phyloP scores from a whole-genome alignment of 2,888 invertebrate genomes.

The Hybos culiciformis region DNA sequence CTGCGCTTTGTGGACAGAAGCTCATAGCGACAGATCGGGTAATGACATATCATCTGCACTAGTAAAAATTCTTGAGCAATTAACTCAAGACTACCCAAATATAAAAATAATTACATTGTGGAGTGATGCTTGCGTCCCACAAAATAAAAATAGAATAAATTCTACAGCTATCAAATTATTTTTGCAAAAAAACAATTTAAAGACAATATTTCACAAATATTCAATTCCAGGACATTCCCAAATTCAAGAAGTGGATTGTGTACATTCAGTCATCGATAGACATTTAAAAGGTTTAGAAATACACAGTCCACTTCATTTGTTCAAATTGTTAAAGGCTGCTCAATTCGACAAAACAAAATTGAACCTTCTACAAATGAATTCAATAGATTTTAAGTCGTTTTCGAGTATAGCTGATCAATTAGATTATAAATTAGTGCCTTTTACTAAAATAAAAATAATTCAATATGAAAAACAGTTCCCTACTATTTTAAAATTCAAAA shows the following conservation, averaged over 20 bases:
- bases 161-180: slow-evolving; percentile 2
- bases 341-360: neutral
- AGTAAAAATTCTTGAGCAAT: neutral
- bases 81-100: neutral
- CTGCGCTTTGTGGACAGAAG: slow-evolving; percentile 5
- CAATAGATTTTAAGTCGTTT: slow-evolving; percentile 1
- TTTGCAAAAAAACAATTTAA: neutral
- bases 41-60: neutral
- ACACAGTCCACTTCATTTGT: neutral
- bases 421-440: neutral
- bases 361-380: neutral
- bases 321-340: neutral
- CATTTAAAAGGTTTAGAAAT: neutral
- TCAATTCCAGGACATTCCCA: neutral
- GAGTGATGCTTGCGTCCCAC: slow-evolving; percentile 1
- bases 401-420: neutral
- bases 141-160: slow-evolving; percentile 3
- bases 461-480: neutral
- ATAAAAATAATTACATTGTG: neutral
- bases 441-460: slow-evolving; percentile 2
- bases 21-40: neutral
- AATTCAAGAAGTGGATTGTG: neutral
- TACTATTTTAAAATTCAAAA: neutral
- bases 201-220: neutral
- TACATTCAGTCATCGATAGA: no score